Evolutionary conservation across 2,113 vertebrate genomes (phyloP).

Genomic region (Mobula birostris): DNA sequence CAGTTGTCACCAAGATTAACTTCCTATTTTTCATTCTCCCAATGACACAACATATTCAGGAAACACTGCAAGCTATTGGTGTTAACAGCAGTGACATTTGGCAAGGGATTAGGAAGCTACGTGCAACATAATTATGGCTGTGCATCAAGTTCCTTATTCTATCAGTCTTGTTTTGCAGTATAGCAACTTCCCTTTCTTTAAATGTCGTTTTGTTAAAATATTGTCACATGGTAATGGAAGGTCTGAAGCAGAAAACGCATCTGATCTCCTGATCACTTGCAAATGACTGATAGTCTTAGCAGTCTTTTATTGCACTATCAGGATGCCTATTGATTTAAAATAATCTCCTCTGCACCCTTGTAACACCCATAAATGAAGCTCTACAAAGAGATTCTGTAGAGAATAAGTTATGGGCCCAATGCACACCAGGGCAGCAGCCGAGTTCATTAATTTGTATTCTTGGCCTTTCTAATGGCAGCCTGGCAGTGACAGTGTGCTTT

Average conservation of each 20-base stretch:
- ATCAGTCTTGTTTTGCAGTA: neutral
- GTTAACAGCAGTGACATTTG: neutral
- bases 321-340: neutral
- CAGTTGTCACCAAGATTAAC: neutral
- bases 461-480: neutral
- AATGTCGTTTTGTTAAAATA: neutral
- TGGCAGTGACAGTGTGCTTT: neutral
- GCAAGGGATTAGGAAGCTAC: neutral
- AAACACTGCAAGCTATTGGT: neutral
- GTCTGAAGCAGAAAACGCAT: neutral
- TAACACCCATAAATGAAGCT: neutral
- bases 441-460: neutral
- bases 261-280: neutral
- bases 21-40: neutral
- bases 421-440: neutral
- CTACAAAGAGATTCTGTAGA: neutral
- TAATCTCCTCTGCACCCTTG: neutral
- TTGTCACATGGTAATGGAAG: neutral
- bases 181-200: constrained; percentile 3
- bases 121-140: neutral
- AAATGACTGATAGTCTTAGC: neutral
- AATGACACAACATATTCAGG: constrained; percentile 10
- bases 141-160: constrained; percentile 10
- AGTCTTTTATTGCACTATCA: neutral
- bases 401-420: neutral